Conservation (phyloP, 2,888 invertebrate species). For the Sesia bembeciformis region DNA sequence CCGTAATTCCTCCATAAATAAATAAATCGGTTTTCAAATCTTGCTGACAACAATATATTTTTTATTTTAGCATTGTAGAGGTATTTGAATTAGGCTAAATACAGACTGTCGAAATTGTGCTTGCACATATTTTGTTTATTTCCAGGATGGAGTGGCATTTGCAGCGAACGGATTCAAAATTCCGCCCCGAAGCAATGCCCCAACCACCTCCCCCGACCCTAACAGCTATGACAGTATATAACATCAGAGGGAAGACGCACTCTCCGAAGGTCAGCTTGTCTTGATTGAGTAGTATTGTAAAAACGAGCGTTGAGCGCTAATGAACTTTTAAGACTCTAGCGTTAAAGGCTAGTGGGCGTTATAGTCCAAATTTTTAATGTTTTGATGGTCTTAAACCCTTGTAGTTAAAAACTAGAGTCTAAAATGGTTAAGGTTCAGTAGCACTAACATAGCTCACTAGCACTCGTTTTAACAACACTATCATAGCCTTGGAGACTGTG, state of each 20-base stretch:
- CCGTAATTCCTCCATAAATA: not conserved
- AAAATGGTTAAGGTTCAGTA: no score
- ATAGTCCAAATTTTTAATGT: no score
- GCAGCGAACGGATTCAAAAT: slow-evolving; percentile 75
- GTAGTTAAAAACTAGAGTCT: no score
- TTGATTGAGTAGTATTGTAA: slow-evolving; percentile 37
- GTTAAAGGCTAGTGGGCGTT: no score
- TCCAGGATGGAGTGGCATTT: slow-evolving; percentile 79
- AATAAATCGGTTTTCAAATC: not conserved
- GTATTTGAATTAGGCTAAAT: not conserved
- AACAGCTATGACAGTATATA: slow-evolving; percentile 73
- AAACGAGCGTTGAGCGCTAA: not conserved
- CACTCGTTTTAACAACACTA: no score
- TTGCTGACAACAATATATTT: no score
- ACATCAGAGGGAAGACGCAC: slow-evolving; percentile 43
- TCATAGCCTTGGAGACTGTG: no score
- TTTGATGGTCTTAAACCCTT: no score
- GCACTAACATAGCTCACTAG: no score
- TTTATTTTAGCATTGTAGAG: not conserved
- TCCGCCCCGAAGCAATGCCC: slow-evolving; percentile 42
- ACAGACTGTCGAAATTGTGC: not conserved
- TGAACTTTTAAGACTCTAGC: no score
- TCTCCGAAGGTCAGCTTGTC: slow-evolving; percentile 49
- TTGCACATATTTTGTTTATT: slow-evolving; percentile 13
- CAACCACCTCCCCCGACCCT: slow-evolving; percentile 51